These are phyloP conservation scores for Zaprionus ghesquierei DNA, from an alignment of 1,140 invertebrate genomes.

Conservation along the genomic window DNA sequence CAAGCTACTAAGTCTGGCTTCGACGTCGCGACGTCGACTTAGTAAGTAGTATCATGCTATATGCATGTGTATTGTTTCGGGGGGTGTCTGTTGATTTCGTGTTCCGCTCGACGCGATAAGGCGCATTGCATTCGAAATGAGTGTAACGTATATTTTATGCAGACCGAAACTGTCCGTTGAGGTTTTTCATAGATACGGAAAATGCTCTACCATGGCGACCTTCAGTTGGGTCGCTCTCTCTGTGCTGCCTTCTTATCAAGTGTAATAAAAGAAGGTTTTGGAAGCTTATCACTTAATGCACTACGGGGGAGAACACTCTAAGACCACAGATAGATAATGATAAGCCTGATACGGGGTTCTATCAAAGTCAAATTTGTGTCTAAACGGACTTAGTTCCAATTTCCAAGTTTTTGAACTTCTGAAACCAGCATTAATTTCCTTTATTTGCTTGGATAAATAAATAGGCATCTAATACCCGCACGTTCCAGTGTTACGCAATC, in stretches of 20 bases:
- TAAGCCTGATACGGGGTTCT: neutral
- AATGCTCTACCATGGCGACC: conserved; percentile 62
- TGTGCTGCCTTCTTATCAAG: neutral
- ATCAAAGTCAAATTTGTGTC: conserved; percentile 22
- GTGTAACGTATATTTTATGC: conserved; percentile 80
- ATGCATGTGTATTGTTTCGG: neutral
- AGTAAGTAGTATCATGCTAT: neutral
- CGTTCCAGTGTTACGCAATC: conserved; percentile 61
- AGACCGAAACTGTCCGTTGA: conserved; percentile 39
- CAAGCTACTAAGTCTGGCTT: conserved; percentile 14
- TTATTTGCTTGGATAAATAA: conserved; percentile 42
- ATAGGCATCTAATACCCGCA: conserved; percentile 59
- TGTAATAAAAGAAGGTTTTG: conserved; percentile 7
- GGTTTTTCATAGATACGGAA: conserved; percentile 47
- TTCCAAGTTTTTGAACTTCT: neutral
- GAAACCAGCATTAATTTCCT: conserved; percentile 53
- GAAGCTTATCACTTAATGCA: conserved; percentile 37
- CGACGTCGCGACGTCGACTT: conserved; percentile 1
- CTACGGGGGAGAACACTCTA: neutral
- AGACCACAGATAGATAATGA: neutral
- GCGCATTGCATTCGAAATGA: conserved; percentile 70
- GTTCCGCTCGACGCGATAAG: conserved; percentile 63
- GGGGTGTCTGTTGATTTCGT: conserved; percentile 52
- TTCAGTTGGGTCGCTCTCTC: conserved; percentile 40
- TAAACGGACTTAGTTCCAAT: neutral